phyloP scores from a whole-genome alignment of 2,113 vertebrate species.

The Lanius collurio region DNA sequence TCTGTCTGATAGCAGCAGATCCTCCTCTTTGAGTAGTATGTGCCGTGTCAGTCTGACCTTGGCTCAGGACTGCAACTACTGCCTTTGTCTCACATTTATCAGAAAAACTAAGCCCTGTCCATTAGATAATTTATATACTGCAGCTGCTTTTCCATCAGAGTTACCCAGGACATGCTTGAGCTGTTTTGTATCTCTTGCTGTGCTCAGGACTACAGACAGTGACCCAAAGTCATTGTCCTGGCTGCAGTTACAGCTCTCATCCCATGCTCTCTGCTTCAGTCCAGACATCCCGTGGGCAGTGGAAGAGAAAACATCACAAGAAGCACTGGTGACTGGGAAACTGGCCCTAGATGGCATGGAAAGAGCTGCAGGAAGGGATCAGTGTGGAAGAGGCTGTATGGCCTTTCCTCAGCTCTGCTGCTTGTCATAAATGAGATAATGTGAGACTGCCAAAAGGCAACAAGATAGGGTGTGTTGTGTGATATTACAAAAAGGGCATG shows the following conservation, averaged over 20 bases:
- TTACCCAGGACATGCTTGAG: neutral
- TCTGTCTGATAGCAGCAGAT: neutral
- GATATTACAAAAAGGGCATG: neutral
- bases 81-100: neutral
- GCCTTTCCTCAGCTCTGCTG: neutral
- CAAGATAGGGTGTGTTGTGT: neutral
- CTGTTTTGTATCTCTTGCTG: neutral
- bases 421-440: neutral
- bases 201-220: neutral
- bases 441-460: slow-evolving; percentile 31
- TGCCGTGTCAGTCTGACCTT: neutral
- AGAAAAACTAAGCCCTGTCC: neutral
- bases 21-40: neutral
- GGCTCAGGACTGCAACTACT: neutral
- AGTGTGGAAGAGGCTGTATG: neutral
- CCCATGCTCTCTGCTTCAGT: neutral
- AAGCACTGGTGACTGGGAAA: neutral
- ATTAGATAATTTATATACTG: neutral
- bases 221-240: neutral
- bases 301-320: neutral
- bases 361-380: neutral
- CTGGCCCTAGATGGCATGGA: slow-evolving; percentile 35
- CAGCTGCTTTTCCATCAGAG: neutral
- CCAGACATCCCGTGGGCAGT: neutral
- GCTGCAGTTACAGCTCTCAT: neutral